These are phyloP conservation scores for Menura novaehollandiae DNA, from an alignment of 2,113 vertebrate genomes.

Conservation along the genomic window DNA sequence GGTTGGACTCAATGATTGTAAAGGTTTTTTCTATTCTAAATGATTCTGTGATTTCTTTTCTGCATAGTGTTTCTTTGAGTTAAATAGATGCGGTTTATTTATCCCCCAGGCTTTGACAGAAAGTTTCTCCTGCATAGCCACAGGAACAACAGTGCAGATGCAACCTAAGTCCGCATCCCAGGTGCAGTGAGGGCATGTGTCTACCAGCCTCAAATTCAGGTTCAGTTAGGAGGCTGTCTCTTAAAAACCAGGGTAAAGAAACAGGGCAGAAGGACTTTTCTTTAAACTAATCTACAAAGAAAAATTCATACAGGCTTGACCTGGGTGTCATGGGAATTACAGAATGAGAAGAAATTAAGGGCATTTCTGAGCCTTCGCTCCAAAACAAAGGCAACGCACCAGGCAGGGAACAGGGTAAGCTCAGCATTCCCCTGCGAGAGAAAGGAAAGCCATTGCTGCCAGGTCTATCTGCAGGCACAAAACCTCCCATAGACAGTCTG, in stretches of 20 bases:
- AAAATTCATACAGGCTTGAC: constrained; percentile 23
- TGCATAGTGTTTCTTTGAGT: not conserved
- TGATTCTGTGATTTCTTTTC: not conserved
- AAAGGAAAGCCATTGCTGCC: not conserved
- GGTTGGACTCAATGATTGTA: not conserved
- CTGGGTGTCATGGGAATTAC: constrained; percentile 10
- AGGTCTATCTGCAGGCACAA: not conserved
- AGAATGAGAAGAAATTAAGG: constrained; percentile 38
- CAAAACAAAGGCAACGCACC: not conserved
- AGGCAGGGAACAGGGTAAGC: not conserved
- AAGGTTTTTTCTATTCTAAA: not conserved
- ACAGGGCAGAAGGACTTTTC: constrained; percentile 28
- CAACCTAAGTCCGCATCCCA: not conserved
- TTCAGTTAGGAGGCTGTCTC: not conserved
- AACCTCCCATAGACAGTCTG: not conserved
- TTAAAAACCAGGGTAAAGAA: constrained; percentile 51
- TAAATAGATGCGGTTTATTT: not conserved
- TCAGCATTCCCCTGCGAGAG: not conserved
- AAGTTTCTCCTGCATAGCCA: not conserved
- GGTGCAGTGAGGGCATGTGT: not conserved
- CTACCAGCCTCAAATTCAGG: not conserved
- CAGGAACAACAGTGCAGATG: not conserved
- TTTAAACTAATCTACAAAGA: constrained; percentile 33
- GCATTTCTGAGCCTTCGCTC: constrained; percentile 14
- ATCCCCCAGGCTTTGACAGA: not conserved